These are phyloP conservation scores for Alitta virens DNA, from an alignment of 2,888 invertebrate species.

Conservation along the genomic window DNA sequence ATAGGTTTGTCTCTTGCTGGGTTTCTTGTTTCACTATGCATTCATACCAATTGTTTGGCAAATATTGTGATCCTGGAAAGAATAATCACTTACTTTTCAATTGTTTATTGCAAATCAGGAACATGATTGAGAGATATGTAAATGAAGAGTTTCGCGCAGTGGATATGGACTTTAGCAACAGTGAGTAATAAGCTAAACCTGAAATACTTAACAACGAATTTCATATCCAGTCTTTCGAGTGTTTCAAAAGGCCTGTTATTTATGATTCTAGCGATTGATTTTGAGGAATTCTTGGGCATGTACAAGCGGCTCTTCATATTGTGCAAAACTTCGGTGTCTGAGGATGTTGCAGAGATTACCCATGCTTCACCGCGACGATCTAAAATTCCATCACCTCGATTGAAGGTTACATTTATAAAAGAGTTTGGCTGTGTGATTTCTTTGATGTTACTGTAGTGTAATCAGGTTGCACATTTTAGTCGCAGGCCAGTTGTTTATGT, in stretches of 20 bases:
- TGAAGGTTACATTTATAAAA: constrained; percentile 2
- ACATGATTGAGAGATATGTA: constrained; percentile 54
- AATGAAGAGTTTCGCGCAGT: constrained; percentile 52
- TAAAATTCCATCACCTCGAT: constrained; percentile 7
- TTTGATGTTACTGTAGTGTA: too few relatives aligned
- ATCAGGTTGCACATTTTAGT: too few relatives aligned
- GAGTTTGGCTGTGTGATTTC: too few relatives aligned
- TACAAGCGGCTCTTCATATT: constrained; percentile 52
- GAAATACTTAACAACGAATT: neutral
- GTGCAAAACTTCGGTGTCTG: constrained; percentile 46
- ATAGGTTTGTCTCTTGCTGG: constrained; percentile 42
- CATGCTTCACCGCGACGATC: neutral
- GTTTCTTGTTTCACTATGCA: neutral
- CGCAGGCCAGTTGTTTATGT: too few relatives aligned
- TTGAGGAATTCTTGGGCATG: constrained; percentile 52
- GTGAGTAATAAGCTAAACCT: constrained; percentile 37
- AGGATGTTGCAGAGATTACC: constrained; percentile 36
- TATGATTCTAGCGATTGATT: constrained; percentile 46
- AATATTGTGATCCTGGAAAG: too few relatives aligned
- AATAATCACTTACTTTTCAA: too few relatives aligned
- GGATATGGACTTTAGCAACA: constrained; percentile 52
- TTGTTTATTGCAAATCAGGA: too few relatives aligned
- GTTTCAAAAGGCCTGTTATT: too few relatives aligned
- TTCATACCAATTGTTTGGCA: too few relatives aligned
- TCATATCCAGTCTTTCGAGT: neutral